Percentiles rank a stretch among this genome's conserved stretches.
Conservation (phyloP, 2,888 invertebrate genomes). For the Cosmopolites sordidus region DNA sequence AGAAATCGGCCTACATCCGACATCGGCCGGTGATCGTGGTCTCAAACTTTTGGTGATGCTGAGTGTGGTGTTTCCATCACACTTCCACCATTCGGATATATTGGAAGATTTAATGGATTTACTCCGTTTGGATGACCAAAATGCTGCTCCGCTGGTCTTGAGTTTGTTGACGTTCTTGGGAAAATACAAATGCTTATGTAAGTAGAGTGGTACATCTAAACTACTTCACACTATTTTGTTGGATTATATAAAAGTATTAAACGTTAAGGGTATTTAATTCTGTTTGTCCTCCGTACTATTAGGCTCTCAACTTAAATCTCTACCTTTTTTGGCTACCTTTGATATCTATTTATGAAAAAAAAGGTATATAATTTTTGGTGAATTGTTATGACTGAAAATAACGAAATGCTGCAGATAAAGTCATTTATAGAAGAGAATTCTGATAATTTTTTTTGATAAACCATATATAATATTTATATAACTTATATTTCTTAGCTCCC, state of each 20-base stretch:
- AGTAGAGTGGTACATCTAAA: slow-evolving; percentile 41
- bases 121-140: slow-evolving; percentile 75
- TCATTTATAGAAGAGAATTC: too few species aligned
- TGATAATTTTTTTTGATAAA: too few species aligned
- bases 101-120: slow-evolving; percentile 71
- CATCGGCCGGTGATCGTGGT: slow-evolving; percentile 83
- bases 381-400: too few species aligned
- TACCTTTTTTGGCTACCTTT: too few species aligned
- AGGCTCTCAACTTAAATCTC: too few species aligned
- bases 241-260: too few species aligned
- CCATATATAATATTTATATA: too few species aligned
- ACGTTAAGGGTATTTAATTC: not conserved
- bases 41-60: slow-evolving; percentile 83
- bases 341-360: too few species aligned
- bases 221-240: not conserved
- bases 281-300: too few species aligned
- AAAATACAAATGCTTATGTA: slow-evolving; percentile 77
- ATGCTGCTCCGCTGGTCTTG: slow-evolving; percentile 74
- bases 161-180: slow-evolving; percentile 83
- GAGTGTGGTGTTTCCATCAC: slow-evolving; percentile 88
- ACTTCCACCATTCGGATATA: slow-evolving; percentile 84
- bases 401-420: too few species aligned
- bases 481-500: too few species aligned
- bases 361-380: too few species aligned
- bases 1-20: slow-evolving; percentile 74